Percentiles rank a stretch among this genome's conserved stretches.
Conservation (phyloP, 64 coral and sea anemone species). For the Stylophora pistillata region DNA sequence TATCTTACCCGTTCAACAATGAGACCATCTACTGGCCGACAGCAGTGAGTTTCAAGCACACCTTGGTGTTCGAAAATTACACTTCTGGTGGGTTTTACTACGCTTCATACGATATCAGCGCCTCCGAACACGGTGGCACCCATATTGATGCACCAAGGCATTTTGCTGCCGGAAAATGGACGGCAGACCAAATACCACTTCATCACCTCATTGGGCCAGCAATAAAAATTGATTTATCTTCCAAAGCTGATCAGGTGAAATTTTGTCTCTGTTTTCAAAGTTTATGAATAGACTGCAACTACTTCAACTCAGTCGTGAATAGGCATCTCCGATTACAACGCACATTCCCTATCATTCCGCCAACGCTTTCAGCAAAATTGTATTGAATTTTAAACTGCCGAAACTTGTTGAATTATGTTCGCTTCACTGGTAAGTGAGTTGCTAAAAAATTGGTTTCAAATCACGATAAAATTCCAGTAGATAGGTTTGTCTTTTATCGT, state of each 20-base stretch:
- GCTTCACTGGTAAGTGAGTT: no score
- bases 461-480: no score
- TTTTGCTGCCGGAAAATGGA: constrained; percentile 38
- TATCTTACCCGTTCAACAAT: constrained; percentile 66
- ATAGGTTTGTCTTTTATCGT: no score
- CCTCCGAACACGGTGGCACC: constrained; percentile 82
- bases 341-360: no score
- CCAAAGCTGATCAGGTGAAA: constrained; percentile 46
- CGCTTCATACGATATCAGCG: constrained; percentile 59
- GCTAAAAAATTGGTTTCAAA: no score
- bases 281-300: no score
- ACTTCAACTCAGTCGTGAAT: no score
- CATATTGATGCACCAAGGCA: constrained; percentile 78
- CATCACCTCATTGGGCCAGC: constrained; percentile 75
- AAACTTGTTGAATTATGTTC: no score
- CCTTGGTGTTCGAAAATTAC: constrained; percentile 27
- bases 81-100: constrained; percentile 32
- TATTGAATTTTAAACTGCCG: no score
- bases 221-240: constrained; percentile 74
- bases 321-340: no score
- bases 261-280: background rate
- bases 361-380: no score
- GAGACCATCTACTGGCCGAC: constrained; percentile 72
- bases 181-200: constrained; percentile 70
- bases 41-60: background rate